phyloP scores from a whole-genome alignment of 64 coral and sea anemone genomes.

The Stichodactyla helianthus region DNA sequence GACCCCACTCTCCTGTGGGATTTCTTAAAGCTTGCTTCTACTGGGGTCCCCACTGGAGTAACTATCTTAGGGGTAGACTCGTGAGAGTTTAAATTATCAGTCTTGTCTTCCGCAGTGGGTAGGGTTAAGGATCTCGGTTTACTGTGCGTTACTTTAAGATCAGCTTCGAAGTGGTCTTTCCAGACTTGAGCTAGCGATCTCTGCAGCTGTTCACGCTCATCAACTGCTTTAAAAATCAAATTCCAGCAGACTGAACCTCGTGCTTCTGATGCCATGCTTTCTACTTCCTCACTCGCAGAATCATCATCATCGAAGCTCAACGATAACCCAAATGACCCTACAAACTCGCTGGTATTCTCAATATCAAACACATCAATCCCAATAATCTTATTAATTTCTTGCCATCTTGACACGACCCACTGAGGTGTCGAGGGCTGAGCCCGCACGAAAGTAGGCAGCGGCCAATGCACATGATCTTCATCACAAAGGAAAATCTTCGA shows the following conservation, averaged over 20 bases:
- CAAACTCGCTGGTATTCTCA: slow-evolving; percentile 34
- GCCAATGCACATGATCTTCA: slow-evolving; percentile 98
- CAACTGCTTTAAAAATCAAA: slow-evolving; percentile 67
- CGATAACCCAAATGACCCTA: slow-evolving; percentile 74
- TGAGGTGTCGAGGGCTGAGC: slow-evolving; percentile 87
- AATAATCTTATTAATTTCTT: slow-evolving; percentile 67
- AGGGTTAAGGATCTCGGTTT: slow-evolving; percentile 52
- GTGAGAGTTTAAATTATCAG: slow-evolving; percentile 22
- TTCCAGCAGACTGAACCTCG: slow-evolving; percentile 63
- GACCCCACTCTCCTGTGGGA: slow-evolving; percentile 74
- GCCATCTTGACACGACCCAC: slow-evolving; percentile 88
- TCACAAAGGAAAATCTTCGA: slow-evolving; percentile 84
- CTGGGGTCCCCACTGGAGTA: slow-evolving; percentile 62
- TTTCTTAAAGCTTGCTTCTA: slow-evolving; percentile 53
- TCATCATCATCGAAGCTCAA: slow-evolving; percentile 71
- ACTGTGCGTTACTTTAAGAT: slow-evolving; percentile 63
- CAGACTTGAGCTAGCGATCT: slow-evolving; percentile 92
- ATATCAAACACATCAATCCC: slow-evolving; percentile 86
- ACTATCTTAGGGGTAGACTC: slow-evolving; percentile 9
- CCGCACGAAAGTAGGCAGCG: slow-evolving; percentile 83
- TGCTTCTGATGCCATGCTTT: background rate
- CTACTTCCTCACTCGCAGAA: slow-evolving; percentile 26
- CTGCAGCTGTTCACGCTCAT: slow-evolving; percentile 88
- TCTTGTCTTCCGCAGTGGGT: background rate
- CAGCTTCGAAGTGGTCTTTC: slow-evolving; percentile 83